Evolutionary conservation across 1,140 invertebrate species (phyloP), one percentile per base, ranked within the genome.

Genomic region (Kradibia gibbosae): DNA sequence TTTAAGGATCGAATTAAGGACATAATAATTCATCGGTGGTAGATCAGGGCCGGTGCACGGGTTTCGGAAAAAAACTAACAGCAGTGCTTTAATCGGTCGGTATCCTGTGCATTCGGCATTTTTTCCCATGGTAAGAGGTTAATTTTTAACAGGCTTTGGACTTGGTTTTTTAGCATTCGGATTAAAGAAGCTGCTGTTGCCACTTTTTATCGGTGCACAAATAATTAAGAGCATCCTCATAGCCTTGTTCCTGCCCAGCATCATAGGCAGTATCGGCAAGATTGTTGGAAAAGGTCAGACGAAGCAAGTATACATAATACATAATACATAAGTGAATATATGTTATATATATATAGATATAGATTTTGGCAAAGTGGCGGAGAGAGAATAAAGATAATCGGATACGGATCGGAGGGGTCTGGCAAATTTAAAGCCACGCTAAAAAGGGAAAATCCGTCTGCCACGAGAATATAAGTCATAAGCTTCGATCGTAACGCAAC

Each of bases 181-280:
- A 50, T 89, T 97, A 74, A 96, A 96, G 90, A 96, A 97, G 88
- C 90, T 96, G 74, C 92, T 97, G 86, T 91, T 96, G 85, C 96
- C 96, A 5, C 89, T 97, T 25, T 93, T 96, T 80, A 93, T 96
- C 84, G 95, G 95, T 1, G 93, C 94, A 4, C 95, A 97, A 91
- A 92, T 97, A 25, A 92, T 96, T 82, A 97, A 96, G 89, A 95
- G 95, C 28, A 92, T 96, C 17, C 89, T 96, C 10, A 93, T 97
- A 7, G 95, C 95, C 13, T 93, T 96, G 88, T 96, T 97, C 89
- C 90, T 97, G 85, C 96, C 96, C 1, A 95, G 95, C 76, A 94
- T 97, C 62, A 93, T 97, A 75, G 95, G 95, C 71, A 95, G 95
- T 85, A 93, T 96, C 73, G 95, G 95, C 71, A 96, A 96, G 89